Evolutionary conservation across 2,888 invertebrate species (phyloP), one percentile per base, ranked within the genome.

Genomic region (Epistrophe grossulariae): DNA sequence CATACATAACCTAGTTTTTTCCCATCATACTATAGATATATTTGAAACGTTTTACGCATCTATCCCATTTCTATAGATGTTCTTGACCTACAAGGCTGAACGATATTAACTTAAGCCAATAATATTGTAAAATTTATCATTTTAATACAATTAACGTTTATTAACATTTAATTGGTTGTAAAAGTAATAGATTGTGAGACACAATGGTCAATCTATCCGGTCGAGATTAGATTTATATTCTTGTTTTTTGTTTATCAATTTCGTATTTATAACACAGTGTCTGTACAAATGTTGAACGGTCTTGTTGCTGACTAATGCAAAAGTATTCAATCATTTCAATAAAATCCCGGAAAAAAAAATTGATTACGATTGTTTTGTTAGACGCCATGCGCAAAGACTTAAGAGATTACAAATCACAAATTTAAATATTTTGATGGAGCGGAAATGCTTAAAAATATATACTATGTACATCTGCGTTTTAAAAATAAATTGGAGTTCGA

Each of bases 31-130:
- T 31, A 31, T 31, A 31, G 5, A 5, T 28, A 31, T 31, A 31
- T 31, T 31, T 31, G 7, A 31, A 31, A 31, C 31, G 0, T 31
- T 31, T 31, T 31, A 31, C 31, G 24, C 24, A 24, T 24, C 24
- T 24, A 24, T 24, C 1, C 31, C 31, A 35, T 35, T 31, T 31
- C 31, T 5, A 31, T 0, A 35, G 13, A 17, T 59, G 35, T 59
- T 59, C 66, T 62, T 62, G 66, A 48, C 66, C 66, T 66, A 66
- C 66, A 35, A 13, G 17, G n/a, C 7, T 38, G 52, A 71, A 48
- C 40, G 55, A 71, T 40, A 55, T 71, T 35, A 71, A 71, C n/a
- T 71, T 52, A 17, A 35, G 4, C 1, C 17, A 1, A 15, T 11
- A 13, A 40, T 19, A 17, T 55, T 35, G 13, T 19, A 52, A 45